Base-by-base conservation (phyloP, 2,113 vertebrate genomes). In the Hippotragus niger region DNA sequence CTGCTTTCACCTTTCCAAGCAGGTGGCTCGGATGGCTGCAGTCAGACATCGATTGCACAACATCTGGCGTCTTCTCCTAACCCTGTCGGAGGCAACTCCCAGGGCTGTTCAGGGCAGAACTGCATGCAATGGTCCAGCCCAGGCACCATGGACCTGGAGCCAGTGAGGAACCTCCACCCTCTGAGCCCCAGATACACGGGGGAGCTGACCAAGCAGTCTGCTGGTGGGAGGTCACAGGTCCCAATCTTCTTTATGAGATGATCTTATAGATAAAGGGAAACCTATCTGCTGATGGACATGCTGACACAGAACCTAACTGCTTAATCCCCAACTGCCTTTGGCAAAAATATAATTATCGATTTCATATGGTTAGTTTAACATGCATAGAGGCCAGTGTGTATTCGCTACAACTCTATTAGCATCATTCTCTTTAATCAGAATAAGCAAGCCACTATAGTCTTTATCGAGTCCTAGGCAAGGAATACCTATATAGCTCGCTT, bases 121-220 rank as follows among this genome's bases (percentile, higher is more conserved):
- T 2, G 3, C 90, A 12, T 0, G 1, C 58, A 1, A 0, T 3
- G 33, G 36, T 36, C 25, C 31, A 11, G 47, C 40, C 23, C 19
- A 12, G 84, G 33, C 52, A 3, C 19, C 23, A 57, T 0, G 1
- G 19, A n/a, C 25, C 17, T 0, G 29, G 6, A 23, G 40, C 21
- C 12, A 19, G 11, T 0, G 2, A 2, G 55, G 40, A 58, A 0
- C 13, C 25, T n/a, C 31, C 17, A 15, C 10, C 7, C 7, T 0
- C 23, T 1, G 58, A 40, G 81, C 31, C 21, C 10, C 1, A 47
- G 58, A 13, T 23, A 12, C 1, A 2, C 1, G 9, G 0, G 45
- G 2, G 19, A 11, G 27, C 33, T 33, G 8, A 6, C 40, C 36
- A 5, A 7, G 15, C 57, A 27, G 33, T 25, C 52, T 29, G 10